A percentile compares a stretch with the other conserved stretches of the same genome.
Conservation (phyloP, 2,797 vertebrate genomes). For the Macrochelys suwanniensis region DNA sequence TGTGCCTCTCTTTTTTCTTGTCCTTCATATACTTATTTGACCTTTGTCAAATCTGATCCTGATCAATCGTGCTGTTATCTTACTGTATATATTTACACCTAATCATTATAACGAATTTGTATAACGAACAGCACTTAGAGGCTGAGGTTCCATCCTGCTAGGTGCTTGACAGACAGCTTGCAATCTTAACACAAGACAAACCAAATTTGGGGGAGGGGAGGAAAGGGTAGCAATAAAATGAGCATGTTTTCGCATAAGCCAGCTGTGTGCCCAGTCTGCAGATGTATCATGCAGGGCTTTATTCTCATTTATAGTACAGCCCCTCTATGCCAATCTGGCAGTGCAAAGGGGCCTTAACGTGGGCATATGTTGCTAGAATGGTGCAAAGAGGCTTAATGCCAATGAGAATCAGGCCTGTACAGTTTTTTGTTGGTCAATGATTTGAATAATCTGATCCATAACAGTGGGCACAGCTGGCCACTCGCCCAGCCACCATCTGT, state of each 20-base stretch:
- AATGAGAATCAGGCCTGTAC: not conserved
- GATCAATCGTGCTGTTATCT: not conserved
- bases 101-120: not conserved
- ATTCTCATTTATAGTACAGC: not conserved
- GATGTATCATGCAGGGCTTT: accelerated
- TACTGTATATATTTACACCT: not conserved
- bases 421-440: accelerated
- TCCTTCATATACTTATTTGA: not conserved
- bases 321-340: not conserved
- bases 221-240: not conserved
- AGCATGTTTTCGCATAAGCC: not conserved
- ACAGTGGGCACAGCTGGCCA: not conserved
- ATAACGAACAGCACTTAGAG: not conserved
- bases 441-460: not conserved
- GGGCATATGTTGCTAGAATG: not conserved
- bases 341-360: not conserved
- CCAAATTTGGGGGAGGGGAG: not conserved
- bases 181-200: not conserved
- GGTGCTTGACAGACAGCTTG: not conserved
- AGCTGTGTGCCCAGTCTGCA: not conserved
- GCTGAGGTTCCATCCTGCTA: not conserved
- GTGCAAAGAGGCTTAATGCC: not conserved
- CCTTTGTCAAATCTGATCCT: not conserved
- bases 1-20: not conserved
- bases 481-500: not conserved